Evolutionary conservation across 2,888 invertebrate genomes (phyloP).

Genomic region (Periphyllus acericola): DNA sequence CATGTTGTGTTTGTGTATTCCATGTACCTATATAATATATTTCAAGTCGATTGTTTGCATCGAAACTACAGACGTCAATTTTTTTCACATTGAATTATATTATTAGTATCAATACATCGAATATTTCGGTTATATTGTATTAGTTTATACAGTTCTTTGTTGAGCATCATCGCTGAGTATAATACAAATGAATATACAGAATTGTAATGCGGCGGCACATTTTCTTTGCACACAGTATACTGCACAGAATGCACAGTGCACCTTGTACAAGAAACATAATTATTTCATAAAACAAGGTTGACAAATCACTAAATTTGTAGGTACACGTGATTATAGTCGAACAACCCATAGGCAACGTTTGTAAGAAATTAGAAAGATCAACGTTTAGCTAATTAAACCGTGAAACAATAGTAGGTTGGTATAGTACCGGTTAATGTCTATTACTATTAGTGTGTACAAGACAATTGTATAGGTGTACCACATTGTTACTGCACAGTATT

Average conservation of each 20-base stretch:
- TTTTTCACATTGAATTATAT: neutral
- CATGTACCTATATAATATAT: neutral
- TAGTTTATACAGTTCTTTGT: neutral
- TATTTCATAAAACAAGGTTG: neutral
- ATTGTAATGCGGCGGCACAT: neutral
- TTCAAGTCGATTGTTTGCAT: neutral
- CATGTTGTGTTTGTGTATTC: neutral
- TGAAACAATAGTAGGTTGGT: neutral
- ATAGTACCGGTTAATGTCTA: neutral
- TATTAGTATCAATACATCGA: neutral
- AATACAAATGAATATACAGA: neutral
- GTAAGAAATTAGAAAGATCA: neutral
- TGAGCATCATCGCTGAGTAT: neutral
- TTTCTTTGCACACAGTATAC: neutral
- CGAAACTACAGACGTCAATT: neutral
- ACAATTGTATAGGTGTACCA: neutral
- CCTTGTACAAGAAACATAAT: neutral
- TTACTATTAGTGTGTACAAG: neutral
- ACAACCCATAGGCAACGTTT: neutral
- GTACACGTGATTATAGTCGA: neutral
- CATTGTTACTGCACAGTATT: neutral
- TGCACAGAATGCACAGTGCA: neutral
- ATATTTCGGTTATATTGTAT: neutral
- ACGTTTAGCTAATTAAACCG: slow-evolving; percentile 3
- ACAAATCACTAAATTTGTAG: neutral